Conservation (phyloP, 2,797 vertebrate species). For the Pygocentrus nattereri region DNA sequence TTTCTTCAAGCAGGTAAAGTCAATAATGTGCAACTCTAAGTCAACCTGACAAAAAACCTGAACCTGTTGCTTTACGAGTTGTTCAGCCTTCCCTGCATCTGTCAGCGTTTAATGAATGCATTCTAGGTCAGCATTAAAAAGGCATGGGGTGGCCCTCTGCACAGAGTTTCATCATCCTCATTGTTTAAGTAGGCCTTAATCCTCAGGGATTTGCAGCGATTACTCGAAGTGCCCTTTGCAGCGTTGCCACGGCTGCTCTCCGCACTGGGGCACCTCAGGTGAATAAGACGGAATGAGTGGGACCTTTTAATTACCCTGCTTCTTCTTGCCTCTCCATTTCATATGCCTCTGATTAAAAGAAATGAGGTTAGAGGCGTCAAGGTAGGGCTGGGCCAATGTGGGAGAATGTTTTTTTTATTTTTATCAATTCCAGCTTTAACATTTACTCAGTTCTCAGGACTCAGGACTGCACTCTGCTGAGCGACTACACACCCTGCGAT, state of each 20-base stretch:
- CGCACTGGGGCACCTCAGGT: neutral
- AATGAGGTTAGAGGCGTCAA: neutral
- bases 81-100: neutral
- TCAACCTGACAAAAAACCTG: neutral
- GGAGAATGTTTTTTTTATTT: too few relatives aligned
- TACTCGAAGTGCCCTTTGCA: conserved; percentile 20
- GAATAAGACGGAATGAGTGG: neutral
- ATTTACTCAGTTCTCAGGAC: too few relatives aligned
- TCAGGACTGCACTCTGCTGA: too few relatives aligned
- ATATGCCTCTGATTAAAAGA: neutral
- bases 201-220: conserved; percentile 33
- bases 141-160: neutral
- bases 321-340: neutral
- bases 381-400: neutral
- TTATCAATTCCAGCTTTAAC: too few relatives aligned
- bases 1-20: neutral
- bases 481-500: too few relatives aligned
- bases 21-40: neutral
- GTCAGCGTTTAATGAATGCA: conserved; percentile 3
- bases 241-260: neutral
- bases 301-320: conserved; percentile 3
- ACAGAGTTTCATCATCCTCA: conserved; percentile 25
- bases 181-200: conserved; percentile 22
- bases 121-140: conserved; percentile 12
- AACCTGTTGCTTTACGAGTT: neutral